These are phyloP conservation scores for Rhea pennata DNA, from an alignment of 2,113 vertebrate genomes.

Conservation along the genomic window DNA sequence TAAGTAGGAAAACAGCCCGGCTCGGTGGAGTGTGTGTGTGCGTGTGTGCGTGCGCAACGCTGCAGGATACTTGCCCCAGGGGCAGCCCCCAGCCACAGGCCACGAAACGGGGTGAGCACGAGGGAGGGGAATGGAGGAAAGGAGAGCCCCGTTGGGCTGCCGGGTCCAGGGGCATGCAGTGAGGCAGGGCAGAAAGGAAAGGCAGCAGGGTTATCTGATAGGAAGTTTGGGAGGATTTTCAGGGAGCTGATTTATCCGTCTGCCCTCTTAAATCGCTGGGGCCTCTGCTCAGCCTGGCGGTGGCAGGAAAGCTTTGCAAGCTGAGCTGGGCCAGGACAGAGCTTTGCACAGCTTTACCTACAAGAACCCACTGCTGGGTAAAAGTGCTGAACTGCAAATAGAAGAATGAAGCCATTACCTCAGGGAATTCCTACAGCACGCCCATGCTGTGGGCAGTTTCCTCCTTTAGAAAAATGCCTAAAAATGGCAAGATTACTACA, in stretches of 20 bases:
- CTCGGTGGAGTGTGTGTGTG: too few relatives aligned
- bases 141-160: background rate
- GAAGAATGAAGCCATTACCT: fast-evolving
- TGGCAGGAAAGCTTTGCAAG: background rate
- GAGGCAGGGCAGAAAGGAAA: background rate
- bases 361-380: fast-evolving
- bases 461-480: background rate
- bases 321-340: background rate
- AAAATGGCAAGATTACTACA: background rate
- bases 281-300: background rate
- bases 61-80: background rate
- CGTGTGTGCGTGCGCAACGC: too few relatives aligned
- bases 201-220: too few relatives aligned
- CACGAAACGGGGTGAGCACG: background rate
- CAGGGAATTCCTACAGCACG: fast-evolving
- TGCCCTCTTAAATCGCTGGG: background rate
- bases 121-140: too few relatives aligned
- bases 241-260: background rate
- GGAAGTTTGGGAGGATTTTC: background rate
- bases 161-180: background rate
- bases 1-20: background rate
- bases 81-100: background rate
- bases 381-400: fast-evolving
- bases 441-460: background rate
- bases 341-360: background rate